Conservation (phyloP, 2,797 vertebrate genomes). For the Xiphophorus birchmanni region DNA sequence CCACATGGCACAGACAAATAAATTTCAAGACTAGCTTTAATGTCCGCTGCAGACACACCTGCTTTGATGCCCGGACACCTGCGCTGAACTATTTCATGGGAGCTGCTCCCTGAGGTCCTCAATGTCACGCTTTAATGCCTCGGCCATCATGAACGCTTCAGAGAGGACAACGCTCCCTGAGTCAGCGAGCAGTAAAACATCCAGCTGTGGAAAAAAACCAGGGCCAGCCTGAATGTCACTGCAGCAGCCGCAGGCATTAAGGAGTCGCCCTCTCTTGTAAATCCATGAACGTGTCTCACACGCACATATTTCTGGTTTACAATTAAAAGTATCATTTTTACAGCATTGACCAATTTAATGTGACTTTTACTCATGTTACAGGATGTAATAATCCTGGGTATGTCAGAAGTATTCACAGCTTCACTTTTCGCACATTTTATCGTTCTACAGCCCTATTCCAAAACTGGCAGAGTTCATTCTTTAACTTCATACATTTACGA, state of each 20-base stretch:
- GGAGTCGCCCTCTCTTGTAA: slow-evolving; percentile 7
- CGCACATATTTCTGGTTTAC: background rate
- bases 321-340: background rate
- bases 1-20: slow-evolving; percentile 14
- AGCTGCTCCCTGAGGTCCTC: slow-evolving; percentile 28
- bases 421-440: background rate
- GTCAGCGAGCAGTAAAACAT: slow-evolving; percentile 54
- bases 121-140: slow-evolving; percentile 50
- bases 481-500: background rate
- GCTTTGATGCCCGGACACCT: slow-evolving; percentile 27
- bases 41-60: slow-evolving; percentile 36
- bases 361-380: background rate
- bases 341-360: background rate
- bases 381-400: background rate
- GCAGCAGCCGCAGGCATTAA: slow-evolving; percentile 26
- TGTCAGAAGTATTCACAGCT: background rate
- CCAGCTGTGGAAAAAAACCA: slow-evolving; percentile 54
- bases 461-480: background rate
- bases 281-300: background rate
- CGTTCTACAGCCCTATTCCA: background rate
- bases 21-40: slow-evolving; percentile 30
- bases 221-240: slow-evolving; percentile 52
- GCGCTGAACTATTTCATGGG: slow-evolving; percentile 46
- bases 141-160: slow-evolving; percentile 23
- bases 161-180: slow-evolving; percentile 33